A percentile compares a stretch with the other conserved stretches of the same genome.
Evolutionary conservation across 2,113 vertebrate species (phyloP).

Genomic region (Balaeniceps rex): DNA sequence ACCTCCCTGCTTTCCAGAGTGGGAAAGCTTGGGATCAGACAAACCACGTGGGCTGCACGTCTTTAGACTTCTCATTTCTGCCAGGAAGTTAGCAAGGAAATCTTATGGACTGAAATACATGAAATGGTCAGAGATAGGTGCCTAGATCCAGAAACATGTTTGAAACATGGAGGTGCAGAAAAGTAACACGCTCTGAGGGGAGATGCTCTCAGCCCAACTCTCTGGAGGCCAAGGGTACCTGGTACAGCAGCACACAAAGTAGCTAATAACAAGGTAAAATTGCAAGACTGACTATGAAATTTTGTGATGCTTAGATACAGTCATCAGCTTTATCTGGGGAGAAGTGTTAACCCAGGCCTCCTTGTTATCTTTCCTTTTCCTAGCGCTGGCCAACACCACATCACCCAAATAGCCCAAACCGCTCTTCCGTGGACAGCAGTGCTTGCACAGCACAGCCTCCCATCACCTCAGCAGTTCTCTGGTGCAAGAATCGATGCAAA

Average conservation of each 20-base stretch:
- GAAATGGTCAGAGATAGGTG: background rate
- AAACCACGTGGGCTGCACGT: accelerated
- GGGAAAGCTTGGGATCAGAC: background rate
- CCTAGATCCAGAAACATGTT: accelerated
- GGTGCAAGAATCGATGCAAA: background rate
- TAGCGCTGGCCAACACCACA: background rate
- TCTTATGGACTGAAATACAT: accelerated
- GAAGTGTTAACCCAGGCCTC: background rate
- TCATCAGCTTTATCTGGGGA: accelerated
- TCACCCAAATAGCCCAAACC: background rate
- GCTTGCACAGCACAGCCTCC: background rate
- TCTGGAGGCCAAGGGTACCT: background rate
- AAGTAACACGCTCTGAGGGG: background rate
- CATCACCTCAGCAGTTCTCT: background rate
- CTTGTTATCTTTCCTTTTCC: background rate
- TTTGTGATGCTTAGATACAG: background rate
- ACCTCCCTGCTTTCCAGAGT: background rate
- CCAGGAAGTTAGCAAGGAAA: background rate
- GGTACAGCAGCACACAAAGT: background rate
- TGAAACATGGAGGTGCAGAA: background rate
- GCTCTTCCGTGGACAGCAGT: background rate
- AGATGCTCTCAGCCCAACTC: background rate
- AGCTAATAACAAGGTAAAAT: background rate
- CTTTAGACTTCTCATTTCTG: background rate
- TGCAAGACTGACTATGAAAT: background rate